A percentile compares a stretch with the other conserved stretches of the same genome.
Evolutionary conservation across 1,140 invertebrate genomes (phyloP).

Genomic region (Nilaparvata lugens): DNA sequence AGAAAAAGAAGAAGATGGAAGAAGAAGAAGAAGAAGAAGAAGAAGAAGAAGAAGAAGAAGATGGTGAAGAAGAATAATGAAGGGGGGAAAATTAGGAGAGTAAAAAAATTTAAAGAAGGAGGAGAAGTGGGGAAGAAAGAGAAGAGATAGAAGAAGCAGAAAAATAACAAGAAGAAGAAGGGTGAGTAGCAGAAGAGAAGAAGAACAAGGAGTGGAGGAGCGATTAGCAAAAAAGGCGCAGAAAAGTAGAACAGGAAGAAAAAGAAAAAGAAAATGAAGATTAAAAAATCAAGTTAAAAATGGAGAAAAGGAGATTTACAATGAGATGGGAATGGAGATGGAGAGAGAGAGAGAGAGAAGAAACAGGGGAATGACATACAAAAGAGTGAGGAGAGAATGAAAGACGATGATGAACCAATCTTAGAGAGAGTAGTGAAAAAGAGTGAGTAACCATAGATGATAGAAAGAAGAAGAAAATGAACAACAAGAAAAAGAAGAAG

Average conservation of each 20-base stretch:
- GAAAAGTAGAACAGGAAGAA: not conserved
- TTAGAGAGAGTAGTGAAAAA: too few species aligned
- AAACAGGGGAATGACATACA: too few species aligned
- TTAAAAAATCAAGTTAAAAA: not conserved
- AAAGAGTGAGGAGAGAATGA: too few species aligned
- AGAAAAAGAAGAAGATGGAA: slow-evolving; percentile 3
- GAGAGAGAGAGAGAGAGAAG: too few species aligned
- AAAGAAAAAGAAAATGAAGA: slow-evolving; percentile 2
- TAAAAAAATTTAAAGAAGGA: too few species aligned
- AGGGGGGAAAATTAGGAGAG: slow-evolving; percentile 5
- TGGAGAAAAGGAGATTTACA: too few species aligned
- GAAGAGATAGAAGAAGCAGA: not conserved
- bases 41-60: slow-evolving; percentile 15
- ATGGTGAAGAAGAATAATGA: slow-evolving; percentile 13
- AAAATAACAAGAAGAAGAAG: too few species aligned
- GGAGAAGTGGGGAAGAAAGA: slow-evolving; percentile 3
- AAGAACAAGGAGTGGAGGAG: not conserved
- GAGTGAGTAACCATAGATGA: too few species aligned
- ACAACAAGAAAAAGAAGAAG: too few species aligned
- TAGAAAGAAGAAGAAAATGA: too few species aligned
- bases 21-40: slow-evolving; percentile 8
- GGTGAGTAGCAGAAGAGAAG: not conserved
- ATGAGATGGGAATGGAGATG: too few species aligned
- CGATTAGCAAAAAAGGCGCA: not conserved
- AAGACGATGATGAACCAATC: too few species aligned